Percentiles rank a stretch among this genome's conserved stretches.
Evolutionary conservation across 2,888 invertebrate species (phyloP).

Genomic region (Sphaeridia pumilis): DNA sequence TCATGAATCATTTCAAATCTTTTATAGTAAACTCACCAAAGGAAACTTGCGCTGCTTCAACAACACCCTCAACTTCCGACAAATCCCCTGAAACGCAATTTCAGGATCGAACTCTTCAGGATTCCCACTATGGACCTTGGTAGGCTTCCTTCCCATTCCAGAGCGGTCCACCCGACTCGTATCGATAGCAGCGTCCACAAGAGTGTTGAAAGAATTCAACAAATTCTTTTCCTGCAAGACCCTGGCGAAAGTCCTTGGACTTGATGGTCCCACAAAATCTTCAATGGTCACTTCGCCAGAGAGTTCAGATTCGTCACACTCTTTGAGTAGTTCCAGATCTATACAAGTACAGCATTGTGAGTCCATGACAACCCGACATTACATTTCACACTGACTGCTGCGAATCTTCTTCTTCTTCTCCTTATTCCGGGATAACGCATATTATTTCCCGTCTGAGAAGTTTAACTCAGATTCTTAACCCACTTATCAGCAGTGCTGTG

Average conservation of each 20-base stretch:
- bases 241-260: constrained; percentile 15
- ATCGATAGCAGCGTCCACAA: background rate
- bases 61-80: constrained; percentile 19
- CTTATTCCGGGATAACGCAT: background rate
- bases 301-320: constrained; percentile 12
- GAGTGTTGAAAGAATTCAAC: constrained; percentile 10
- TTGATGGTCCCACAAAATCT: constrained; percentile 10
- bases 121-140: background rate
- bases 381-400: background rate
- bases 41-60: constrained; percentile 22
- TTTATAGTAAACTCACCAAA: constrained; percentile 10
- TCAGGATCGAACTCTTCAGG: constrained; percentile 8
- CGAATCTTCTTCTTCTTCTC: background rate
- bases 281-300: constrained; percentile 20
- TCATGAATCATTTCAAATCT: background rate
- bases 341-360: no score
- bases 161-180: background rate
- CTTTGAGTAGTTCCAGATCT: constrained; percentile 13
- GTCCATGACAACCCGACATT: no score
- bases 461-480: no score
- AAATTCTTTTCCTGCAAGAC: constrained; percentile 13
- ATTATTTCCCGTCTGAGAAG: no score
- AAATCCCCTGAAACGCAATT: constrained; percentile 22
- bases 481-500: no score
- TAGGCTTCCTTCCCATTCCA: background rate